phyloP scores from a whole-genome alignment of 2,888 invertebrate genomes.

The Scaptomyza polygonia region DNA sequence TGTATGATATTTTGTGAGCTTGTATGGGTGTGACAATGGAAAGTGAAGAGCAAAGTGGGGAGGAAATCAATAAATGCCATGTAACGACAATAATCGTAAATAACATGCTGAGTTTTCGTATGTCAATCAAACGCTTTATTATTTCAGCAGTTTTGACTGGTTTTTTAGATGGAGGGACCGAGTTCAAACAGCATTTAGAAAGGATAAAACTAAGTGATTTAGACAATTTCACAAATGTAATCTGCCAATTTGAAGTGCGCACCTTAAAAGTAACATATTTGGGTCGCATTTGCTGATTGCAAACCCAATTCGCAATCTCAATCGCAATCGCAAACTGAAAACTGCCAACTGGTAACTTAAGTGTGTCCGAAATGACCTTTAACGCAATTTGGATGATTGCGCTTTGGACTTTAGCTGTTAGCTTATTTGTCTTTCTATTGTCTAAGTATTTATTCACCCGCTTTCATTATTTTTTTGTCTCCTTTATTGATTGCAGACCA shows the following conservation, averaged over 20 bases:
- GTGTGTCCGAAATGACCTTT: conserved; percentile 23
- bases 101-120: conserved; percentile 58
- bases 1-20: conserved; percentile 4
- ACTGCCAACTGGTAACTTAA: background rate
- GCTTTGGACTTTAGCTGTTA: conserved; percentile 19
- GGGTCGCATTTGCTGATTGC: conserved; percentile 46
- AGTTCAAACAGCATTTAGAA: background rate
- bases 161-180: background rate
- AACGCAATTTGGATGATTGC: conserved; percentile 54
- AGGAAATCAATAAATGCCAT: conserved; percentile 66
- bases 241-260: conserved; percentile 17
- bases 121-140: conserved; percentile 69
- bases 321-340: conserved; percentile 13
- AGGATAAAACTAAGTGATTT: background rate
- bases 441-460: conserved; percentile 32
- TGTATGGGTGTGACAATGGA: conserved; percentile 16
- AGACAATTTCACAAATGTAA: conserved; percentile 2
- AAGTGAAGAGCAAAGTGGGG: background rate
- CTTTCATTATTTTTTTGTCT: background rate
- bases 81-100: conserved; percentile 64
- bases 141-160: conserved; percentile 52
- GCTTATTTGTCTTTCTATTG: conserved; percentile 36
- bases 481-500: conserved; percentile 80
- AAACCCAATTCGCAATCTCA: conserved; percentile 8
- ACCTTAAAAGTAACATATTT: conserved; percentile 6